Percentiles rank a stretch among this genome's conserved stretches.
Conservation (phyloP, 2,888 invertebrate species). For the Calameuta filiformis region DNA sequence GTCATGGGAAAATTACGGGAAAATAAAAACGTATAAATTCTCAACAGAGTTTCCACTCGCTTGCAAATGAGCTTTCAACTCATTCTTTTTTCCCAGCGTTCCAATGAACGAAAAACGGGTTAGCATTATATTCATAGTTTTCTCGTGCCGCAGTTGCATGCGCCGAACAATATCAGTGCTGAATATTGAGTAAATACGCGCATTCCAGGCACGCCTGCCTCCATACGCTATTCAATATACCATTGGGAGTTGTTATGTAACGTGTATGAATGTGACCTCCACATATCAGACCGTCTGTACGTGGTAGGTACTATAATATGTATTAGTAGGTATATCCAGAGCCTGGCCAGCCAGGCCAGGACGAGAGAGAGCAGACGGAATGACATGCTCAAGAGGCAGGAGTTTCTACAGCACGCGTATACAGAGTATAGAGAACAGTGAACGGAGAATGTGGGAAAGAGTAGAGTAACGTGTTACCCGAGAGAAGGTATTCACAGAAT, state of each 20-base stretch:
- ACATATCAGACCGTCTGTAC: neutral
- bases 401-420: neutral
- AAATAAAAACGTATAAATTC: neutral
- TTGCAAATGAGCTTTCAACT: neutral
- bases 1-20: neutral
- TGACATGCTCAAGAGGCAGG: neutral
- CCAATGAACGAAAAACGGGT: neutral
- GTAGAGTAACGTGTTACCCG: neutral
- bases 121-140: neutral
- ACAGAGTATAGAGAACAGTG: neutral
- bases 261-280: constrained; percentile 23
- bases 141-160: constrained; percentile 2
- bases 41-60: neutral
- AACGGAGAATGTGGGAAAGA: neutral
- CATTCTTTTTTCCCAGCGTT: neutral
- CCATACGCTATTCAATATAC: constrained; percentile 36
- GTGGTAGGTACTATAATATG: neutral
- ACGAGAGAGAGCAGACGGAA: neutral
- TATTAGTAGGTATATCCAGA: neutral
- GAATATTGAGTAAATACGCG: constrained; percentile 28
- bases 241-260: constrained; percentile 39
- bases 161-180: constrained; percentile 4
- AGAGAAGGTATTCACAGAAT: neutral
- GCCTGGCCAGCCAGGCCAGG: neutral
- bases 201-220: constrained; percentile 28